Evolutionary conservation across 2,888 invertebrate species (phyloP).

Genomic region (Polyommatus icarus): DNA sequence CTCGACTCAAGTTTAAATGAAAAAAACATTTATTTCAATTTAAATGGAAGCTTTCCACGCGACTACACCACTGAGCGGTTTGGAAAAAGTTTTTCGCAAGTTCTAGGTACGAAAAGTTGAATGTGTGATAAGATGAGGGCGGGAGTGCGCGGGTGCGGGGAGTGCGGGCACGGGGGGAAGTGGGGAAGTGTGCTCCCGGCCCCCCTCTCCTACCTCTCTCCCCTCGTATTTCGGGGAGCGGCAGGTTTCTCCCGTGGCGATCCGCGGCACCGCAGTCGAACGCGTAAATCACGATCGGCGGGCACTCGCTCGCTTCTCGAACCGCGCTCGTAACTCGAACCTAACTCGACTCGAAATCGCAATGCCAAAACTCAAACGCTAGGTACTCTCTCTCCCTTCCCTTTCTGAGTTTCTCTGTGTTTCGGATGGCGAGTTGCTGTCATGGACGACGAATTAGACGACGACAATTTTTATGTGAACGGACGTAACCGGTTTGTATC

Average conservation of each 20-base stretch:
- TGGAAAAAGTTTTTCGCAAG: slow-evolving; percentile 23
- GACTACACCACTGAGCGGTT: neutral
- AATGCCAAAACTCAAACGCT: slow-evolving; percentile 19
- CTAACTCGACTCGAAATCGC: slow-evolving; percentile 61
- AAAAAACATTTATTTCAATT: slow-evolving; percentile 2
- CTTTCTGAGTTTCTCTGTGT: slow-evolving; percentile 17
- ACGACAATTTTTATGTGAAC: slow-evolving; percentile 65
- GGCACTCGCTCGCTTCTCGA: slow-evolving; percentile 57
- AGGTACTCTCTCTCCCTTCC: slow-evolving; percentile 27
- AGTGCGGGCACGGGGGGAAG: slow-evolving; percentile 40
- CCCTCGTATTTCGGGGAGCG: slow-evolving; percentile 43
- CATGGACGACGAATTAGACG: slow-evolving; percentile 66
- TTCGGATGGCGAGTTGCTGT: slow-evolving; percentile 57
- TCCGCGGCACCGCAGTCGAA: slow-evolving; percentile 46
- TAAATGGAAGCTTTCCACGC: slow-evolving; percentile 3
- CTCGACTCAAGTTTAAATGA: slow-evolving; percentile 9
- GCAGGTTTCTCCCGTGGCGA: slow-evolving; percentile 55
- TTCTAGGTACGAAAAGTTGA: slow-evolving; percentile 29
- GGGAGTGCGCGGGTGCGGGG: slow-evolving; percentile 42
- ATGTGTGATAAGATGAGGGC: slow-evolving; percentile 39
- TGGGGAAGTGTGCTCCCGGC: slow-evolving; percentile 45
- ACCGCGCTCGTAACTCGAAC: slow-evolving; percentile 36
- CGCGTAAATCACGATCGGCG: slow-evolving; percentile 68
- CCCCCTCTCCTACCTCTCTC: neutral
- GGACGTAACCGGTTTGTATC: slow-evolving; percentile 72